These are phyloP conservation scores for Acanthurus tractus DNA, from an alignment of 2,797 vertebrate species.

Conservation along the genomic window DNA sequence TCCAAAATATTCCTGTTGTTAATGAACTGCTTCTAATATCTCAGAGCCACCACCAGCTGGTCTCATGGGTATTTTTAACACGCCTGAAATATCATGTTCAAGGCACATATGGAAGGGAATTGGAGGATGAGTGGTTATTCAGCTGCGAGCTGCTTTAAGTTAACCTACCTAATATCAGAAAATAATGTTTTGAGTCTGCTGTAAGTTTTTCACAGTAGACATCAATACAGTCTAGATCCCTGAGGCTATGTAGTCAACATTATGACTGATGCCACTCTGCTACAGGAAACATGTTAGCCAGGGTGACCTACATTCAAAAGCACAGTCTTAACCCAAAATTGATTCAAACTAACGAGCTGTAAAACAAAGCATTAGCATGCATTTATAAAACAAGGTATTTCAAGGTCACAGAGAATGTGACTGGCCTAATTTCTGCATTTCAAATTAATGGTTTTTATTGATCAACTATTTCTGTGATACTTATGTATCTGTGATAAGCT, in stretches of 20 bases:
- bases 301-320: constrained; percentile 58
- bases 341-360: constrained; percentile 3
- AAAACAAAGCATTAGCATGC: not conserved
- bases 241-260: not conserved
- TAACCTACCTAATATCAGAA: not conserved
- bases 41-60: constrained; percentile 61
- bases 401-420: not conserved
- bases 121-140: constrained; percentile 47
- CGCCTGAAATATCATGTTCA: constrained; percentile 73
- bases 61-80: constrained; percentile 80
- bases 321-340: constrained; percentile 15
- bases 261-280: constrained; percentile 3
- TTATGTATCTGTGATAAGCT: not conserved
- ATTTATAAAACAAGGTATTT: not conserved
- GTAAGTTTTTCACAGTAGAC: constrained; percentile 33
- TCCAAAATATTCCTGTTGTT: constrained; percentile 33
- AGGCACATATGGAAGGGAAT: constrained; percentile 37
- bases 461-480: not conserved
- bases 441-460: not conserved
- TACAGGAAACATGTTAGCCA: constrained; percentile 41
- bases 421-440: not conserved
- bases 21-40: constrained; percentile 38
- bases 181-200: constrained; percentile 31
- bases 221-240: constrained; percentile 33
- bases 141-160: constrained; percentile 17